Evolutionary conservation across 2,888 invertebrate genomes (phyloP), one percentile per base, ranked within the genome.

Genomic region (Conops quadrifasciatus): DNA sequence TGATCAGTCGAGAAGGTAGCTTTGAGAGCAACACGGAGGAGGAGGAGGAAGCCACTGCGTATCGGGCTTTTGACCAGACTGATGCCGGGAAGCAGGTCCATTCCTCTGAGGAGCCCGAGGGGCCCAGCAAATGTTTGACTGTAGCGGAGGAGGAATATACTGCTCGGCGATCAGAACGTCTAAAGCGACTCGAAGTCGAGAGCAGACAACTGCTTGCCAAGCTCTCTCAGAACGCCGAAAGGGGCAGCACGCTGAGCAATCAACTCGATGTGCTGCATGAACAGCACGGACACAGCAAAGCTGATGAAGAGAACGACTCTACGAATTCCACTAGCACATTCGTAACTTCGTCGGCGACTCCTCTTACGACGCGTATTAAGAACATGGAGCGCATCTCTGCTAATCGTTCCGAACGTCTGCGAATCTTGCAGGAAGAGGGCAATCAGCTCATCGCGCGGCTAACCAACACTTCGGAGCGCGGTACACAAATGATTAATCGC

Each of bases 371-470:
- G 43, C 81, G 84, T 1, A 74, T 84, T 28, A 80, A 82, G 70
- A 80, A 83, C 68, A 83, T 84, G 5, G 82, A 82, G n/a, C 77
- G 81, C 24, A 80, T 83, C 2, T 80, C 83, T 1, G 76, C 76
- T 0, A 81, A 81, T 71, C 78, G 84, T 3, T 80, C 81, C 19
- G 83, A 84, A 71, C 81, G 82, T 19, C 58, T 80, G 68, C 86
- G 76, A 78, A 83, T 91, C 67, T 87, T 96, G 72, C 95, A 95
- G 85, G 93, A 93, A 77, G 93, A 95, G 85, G 93, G 94, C 2
- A 90, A 91, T 75, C 90, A 91, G 76, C 85, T 95, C 16, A 91
- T 94, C 66, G 76, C 76, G 16, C 81, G 79, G 15, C 76, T 84
- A 24, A 80, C 84, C 16, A 78, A 80, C 45, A 84, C 83, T 2